These are phyloP conservation scores for Alviniconcha strummeri DNA, from an alignment of 2,888 invertebrate species.

Conservation along the genomic window DNA sequence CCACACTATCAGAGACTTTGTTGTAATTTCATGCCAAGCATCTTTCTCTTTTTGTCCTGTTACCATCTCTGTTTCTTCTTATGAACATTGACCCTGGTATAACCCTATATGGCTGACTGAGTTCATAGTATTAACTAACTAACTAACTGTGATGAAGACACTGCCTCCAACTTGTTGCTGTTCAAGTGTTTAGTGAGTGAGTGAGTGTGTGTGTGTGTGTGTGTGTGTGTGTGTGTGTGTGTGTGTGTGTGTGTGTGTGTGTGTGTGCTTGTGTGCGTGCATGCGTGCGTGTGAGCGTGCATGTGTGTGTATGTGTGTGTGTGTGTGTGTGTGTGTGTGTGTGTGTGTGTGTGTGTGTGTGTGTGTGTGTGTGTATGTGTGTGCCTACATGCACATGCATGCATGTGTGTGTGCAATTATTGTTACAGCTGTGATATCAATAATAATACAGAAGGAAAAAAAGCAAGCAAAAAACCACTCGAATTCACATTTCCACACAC, in stretches of 20 bases:
- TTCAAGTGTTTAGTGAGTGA: not conserved
- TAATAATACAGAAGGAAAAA: not conserved
- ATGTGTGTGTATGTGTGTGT: not conserved
- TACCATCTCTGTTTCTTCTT: too few relatives aligned
- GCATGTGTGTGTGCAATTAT: not conserved
- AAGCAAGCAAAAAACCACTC: not conserved
- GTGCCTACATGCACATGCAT: not conserved
- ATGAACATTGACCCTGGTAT: too few relatives aligned
- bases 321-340: not conserved
- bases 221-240: not conserved
- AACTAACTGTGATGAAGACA: too few relatives aligned
- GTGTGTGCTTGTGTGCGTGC: not conserved
- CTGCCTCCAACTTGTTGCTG: too few relatives aligned
- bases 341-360: too few relatives aligned
- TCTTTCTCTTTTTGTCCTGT: too few relatives aligned
- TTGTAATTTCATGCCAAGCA: too few relatives aligned
- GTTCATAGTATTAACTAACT: too few relatives aligned
- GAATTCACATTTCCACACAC: too few relatives aligned
- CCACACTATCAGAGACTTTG: too few relatives aligned
- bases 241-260: not conserved
- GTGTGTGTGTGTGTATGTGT: too few relatives aligned
- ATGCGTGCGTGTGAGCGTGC: not conserved
- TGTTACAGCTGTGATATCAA: not conserved
- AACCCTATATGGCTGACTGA: too few relatives aligned
- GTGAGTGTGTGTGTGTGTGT: not conserved